A percentile compares a stretch with the other conserved stretches of the same genome.
Conservation (phyloP, 2,113 vertebrate species). For the Marcusenius ussheri region DNA sequence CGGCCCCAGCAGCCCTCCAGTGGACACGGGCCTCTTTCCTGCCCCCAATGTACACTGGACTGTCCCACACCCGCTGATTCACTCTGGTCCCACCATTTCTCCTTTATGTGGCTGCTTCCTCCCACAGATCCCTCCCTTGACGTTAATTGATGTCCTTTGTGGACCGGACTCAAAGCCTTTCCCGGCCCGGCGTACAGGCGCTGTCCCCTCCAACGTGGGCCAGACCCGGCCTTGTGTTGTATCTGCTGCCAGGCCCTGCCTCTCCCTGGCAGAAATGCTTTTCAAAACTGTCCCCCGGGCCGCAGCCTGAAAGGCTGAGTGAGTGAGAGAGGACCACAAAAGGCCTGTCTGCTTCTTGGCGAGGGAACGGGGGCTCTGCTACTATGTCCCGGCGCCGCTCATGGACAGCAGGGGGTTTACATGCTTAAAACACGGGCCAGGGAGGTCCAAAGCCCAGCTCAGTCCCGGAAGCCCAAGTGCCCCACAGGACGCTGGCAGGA, state of each 20-base stretch:
- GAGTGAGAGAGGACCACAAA: not conserved
- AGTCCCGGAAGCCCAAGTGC: not conserved
- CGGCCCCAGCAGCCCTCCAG: slow-evolving; percentile 23
- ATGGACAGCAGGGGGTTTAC: not conserved
- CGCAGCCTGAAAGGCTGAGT: slow-evolving; percentile 25
- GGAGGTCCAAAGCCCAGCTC: not conserved
- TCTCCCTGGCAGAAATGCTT: not conserved
- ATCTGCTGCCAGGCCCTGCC: not conserved
- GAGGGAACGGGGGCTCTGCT: not conserved
- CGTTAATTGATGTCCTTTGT: slow-evolving; percentile 17
- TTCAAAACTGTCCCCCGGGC: not conserved
- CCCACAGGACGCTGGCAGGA: not conserved
- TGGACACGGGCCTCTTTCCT: slow-evolving; percentile 25
- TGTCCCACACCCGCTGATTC: slow-evolving; percentile 35
- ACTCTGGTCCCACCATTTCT: slow-evolving; percentile 15
- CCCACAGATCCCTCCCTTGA: slow-evolving; percentile 19
- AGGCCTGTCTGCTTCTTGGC: slow-evolving; percentile 21
- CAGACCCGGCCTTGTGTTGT: not conserved
- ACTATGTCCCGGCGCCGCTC: not conserved
- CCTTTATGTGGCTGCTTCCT: slow-evolving; percentile 5
- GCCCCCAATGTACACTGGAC: slow-evolving; percentile 46
- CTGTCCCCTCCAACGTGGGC: not conserved
- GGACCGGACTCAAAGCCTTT: slow-evolving; percentile 23
- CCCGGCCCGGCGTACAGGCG: slow-evolving; percentile 12
- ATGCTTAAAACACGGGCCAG: not conserved